A percentile compares a stretch with the other conserved stretches of the same genome.
phyloP scores from a whole-genome alignment of 92 coral and sea anemone genomes.

The Ricordea florida region DNA sequence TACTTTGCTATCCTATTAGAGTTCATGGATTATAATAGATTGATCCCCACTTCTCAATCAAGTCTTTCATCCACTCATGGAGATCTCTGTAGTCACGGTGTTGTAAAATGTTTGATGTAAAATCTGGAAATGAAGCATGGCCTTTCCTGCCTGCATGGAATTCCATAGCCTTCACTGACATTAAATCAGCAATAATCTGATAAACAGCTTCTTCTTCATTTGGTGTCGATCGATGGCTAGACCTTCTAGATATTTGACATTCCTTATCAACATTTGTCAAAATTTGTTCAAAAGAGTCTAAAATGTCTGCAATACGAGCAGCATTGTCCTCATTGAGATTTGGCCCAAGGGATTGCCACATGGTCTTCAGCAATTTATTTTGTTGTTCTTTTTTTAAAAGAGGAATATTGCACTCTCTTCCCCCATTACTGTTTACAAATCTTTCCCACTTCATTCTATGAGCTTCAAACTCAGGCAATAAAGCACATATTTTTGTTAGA shows the following conservation, averaged over 20 bases:
- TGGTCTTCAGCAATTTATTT: slow-evolving; percentile 40
- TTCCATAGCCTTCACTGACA: not conserved
- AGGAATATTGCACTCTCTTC: slow-evolving; percentile 58
- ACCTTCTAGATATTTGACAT: slow-evolving; percentile 13
- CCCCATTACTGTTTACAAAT: slow-evolving; percentile 51
- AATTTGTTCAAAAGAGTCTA: slow-evolving; percentile 47
- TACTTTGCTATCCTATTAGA: too few relatives aligned
- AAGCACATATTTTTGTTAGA: slow-evolving; percentile 38
- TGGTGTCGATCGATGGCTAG: slow-evolving; percentile 10
- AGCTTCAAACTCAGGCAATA: slow-evolving; percentile 54
- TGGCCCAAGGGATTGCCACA: slow-evolving; percentile 71
- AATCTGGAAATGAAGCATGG: slow-evolving; percentile 30
- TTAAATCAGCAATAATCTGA: slow-evolving; percentile 22
- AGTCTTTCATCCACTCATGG: not conserved
- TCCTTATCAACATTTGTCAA: slow-evolving; percentile 44
- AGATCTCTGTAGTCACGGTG: slow-evolving; percentile 2
- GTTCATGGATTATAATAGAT: slow-evolving; percentile 11
- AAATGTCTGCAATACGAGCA: slow-evolving; percentile 54
- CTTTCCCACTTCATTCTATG: slow-evolving; percentile 64
- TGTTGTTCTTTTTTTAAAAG: slow-evolving; percentile 66
- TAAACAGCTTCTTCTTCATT: slow-evolving; percentile 22
- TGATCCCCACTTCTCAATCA: slow-evolving; percentile 5
- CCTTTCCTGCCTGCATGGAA: slow-evolving; percentile 44
- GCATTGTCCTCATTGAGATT: slow-evolving; percentile 63
- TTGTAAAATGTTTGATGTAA: slow-evolving; percentile 15